Percentiles rank a stretch among this genome's conserved stretches.
Conservation (phyloP, 1,140 invertebrate species). For the Pseudachorutes palmiensis region DNA sequence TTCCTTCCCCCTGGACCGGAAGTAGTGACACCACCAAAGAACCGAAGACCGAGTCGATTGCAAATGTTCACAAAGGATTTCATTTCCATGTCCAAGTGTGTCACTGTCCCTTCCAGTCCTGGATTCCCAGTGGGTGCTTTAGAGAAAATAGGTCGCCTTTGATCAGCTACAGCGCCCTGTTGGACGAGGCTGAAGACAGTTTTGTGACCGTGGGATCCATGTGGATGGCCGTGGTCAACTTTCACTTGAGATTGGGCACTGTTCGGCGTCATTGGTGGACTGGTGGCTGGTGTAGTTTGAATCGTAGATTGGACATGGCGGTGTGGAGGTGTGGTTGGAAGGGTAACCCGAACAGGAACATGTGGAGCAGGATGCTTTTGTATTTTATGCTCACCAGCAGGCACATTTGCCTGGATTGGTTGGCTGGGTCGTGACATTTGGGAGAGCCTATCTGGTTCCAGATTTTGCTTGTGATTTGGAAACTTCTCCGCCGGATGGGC, state of each 20-base stretch:
- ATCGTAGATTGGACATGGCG: background rate
- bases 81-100: slow-evolving; percentile 59
- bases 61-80: slow-evolving; percentile 62
- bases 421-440: no score
- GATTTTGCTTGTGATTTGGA: slow-evolving; percentile 11
- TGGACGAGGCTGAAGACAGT: no score
- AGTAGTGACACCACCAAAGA: slow-evolving; percentile 51
- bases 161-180: slow-evolving; percentile 13
- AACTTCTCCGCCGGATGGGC: slow-evolving; percentile 23
- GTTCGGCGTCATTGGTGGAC: background rate
- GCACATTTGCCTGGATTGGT: no score
- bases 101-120: slow-evolving; percentile 59
- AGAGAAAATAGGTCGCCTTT: slow-evolving; percentile 25
- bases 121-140: slow-evolving; percentile 36
- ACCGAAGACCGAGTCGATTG: slow-evolving; percentile 72
- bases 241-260: no score
- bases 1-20: slow-evolving; percentile 55
- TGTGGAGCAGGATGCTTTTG: no score
- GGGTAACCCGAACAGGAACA: no score
- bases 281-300: background rate
- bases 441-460: slow-evolving; percentile 21
- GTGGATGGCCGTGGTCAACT: background rate
- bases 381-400: no score
- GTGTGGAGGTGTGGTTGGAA: background rate
- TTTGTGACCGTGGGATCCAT: slow-evolving; percentile 17